Evolutionary conservation across 2,797 vertebrate species (phyloP).

Genomic region (Gallinago nigripennis): DNA sequence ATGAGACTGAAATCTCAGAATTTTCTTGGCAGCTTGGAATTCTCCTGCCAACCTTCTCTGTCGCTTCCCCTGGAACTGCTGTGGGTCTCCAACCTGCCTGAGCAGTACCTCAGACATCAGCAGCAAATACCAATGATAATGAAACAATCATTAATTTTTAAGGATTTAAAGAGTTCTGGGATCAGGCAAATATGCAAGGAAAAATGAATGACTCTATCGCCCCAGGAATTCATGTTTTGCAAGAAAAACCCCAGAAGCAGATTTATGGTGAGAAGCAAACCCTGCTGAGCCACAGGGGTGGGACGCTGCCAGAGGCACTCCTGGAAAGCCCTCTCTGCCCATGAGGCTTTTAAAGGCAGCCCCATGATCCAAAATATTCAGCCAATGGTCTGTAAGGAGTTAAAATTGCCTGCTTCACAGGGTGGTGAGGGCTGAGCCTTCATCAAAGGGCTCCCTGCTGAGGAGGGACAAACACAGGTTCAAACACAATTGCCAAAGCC

Average conservation of each 20-base stretch:
- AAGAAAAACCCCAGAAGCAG: background rate
- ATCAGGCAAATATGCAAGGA: background rate
- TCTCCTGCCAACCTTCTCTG: rapidly evolving
- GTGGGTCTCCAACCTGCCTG: background rate
- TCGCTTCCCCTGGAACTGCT: background rate
- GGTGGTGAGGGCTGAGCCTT: background rate
- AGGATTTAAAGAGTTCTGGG: background rate
- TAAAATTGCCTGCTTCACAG: background rate
- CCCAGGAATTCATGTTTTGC: background rate
- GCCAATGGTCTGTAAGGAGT: background rate
- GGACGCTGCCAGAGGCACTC: background rate
- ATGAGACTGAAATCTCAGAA: background rate
- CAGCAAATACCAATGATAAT: rapidly evolving
- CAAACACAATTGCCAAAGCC: background rate
- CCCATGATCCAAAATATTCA: background rate
- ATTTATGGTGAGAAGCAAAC: background rate
- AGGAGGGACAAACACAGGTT: background rate
- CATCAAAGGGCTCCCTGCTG: background rate
- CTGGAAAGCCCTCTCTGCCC: background rate
- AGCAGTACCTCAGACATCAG: background rate
- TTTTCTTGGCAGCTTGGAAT: background rate
- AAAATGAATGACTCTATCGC: background rate
- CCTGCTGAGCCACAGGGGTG: background rate
- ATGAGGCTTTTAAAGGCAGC: background rate
- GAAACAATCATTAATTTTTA: background rate